Percentiles rank a stretch among this genome's conserved stretches.
These are phyloP conservation scores for Bibio marci DNA, from an alignment of 2,888 invertebrate genomes.

Conservation along the genomic window DNA sequence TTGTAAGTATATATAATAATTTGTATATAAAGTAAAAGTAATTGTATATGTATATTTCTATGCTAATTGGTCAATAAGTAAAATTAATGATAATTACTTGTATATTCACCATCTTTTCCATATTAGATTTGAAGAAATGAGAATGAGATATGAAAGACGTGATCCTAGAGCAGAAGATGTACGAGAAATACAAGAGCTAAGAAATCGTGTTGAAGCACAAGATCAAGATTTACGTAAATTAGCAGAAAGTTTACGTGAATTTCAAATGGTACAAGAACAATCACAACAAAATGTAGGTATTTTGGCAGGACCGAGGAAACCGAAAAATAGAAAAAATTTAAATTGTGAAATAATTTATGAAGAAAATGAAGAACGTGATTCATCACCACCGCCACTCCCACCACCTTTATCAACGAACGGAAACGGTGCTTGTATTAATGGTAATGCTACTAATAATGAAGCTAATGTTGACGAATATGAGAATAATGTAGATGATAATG, in stretches of 20 bases:
- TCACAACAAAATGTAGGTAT: slow-evolving; percentile 2
- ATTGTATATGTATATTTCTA: neutral
- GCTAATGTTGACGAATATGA: too few relatives aligned
- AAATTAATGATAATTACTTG: slow-evolving; percentile 1
- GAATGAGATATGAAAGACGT: slow-evolving; percentile 36
- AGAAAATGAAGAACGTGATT: slow-evolving; percentile 13
- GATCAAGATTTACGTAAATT: slow-evolving; percentile 37
- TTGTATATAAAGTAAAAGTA: neutral
- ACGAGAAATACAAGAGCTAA: slow-evolving; percentile 34
- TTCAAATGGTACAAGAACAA: slow-evolving; percentile 33
- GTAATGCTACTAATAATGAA: too few relatives aligned
- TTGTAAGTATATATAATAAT: slow-evolving; percentile 28
- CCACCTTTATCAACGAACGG: too few relatives aligned
- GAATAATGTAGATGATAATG: too few relatives aligned
- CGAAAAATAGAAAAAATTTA: slow-evolving; percentile 15
- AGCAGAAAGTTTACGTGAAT: slow-evolving; percentile 38
- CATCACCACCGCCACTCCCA: neutral
- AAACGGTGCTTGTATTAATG: too few relatives aligned
- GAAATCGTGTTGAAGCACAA: slow-evolving; percentile 37
- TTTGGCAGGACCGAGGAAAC: neutral
- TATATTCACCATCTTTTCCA: neutral
- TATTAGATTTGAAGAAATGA: slow-evolving; percentile 37
- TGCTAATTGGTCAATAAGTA: neutral
- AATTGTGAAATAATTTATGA: slow-evolving; percentile 30
- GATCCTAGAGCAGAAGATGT: slow-evolving; percentile 38